Conservation (phyloP, 2,113 vertebrate genomes). For the Poeciliopsis turrubarensis region DNA sequence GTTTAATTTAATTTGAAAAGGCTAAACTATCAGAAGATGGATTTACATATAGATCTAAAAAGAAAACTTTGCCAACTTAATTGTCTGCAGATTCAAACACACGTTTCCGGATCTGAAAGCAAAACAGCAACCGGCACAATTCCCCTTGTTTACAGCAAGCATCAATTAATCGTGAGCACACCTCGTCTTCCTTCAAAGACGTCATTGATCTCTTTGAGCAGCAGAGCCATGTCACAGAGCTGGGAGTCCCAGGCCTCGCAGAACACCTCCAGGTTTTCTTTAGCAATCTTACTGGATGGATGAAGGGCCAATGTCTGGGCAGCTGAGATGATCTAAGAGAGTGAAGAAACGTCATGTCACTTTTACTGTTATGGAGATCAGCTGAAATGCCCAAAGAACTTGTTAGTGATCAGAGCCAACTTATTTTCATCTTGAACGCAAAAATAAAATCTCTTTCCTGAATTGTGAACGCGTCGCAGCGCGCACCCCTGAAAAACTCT, state of each 20-base stretch:
- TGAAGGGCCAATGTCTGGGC: conserved; percentile 95
- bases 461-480: too few species aligned
- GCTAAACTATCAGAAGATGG: too few species aligned
- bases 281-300: conserved; percentile 97
- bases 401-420: too few species aligned
- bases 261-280: conserved; percentile 98
- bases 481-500: too few species aligned
- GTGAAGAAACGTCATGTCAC: not conserved
- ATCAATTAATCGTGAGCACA: conserved; percentile 61
- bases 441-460: too few species aligned
- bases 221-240: conserved; percentile 90
- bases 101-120: not conserved
- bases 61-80: too few species aligned
- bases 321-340: conserved; percentile 91
- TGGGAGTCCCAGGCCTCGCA: conserved; percentile 99
- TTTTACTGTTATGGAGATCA: not conserved
- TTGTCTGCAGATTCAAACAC: not conserved
- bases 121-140: not conserved
- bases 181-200: conserved; percentile 95
- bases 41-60: not conserved
- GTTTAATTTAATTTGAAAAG: not conserved
- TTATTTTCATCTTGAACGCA: too few species aligned
- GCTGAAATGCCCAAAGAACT: not conserved
- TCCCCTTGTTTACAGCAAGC: not conserved
- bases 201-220: conserved; percentile 93